These are phyloP conservation scores for Thunnus albacares DNA, from an alignment of 2,797 vertebrate species.

Conservation along the genomic window DNA sequence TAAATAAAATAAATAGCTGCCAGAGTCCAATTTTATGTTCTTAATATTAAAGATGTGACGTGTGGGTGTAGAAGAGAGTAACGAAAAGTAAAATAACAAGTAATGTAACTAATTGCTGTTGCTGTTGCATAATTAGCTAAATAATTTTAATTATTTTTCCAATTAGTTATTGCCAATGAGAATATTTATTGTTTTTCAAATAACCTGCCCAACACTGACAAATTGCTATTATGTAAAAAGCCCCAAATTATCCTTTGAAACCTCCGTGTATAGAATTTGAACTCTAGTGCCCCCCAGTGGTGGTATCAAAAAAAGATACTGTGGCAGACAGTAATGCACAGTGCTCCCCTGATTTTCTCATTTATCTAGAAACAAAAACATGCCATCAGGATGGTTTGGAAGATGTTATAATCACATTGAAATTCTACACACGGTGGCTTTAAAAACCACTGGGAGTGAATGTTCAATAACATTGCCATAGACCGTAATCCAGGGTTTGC, in stretches of 20 bases:
- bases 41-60: too few species aligned
- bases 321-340: too few species aligned
- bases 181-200: not conserved
- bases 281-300: not conserved
- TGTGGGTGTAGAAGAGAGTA: not conserved
- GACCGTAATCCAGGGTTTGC: constrained; percentile 47
- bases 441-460: constrained; percentile 11
- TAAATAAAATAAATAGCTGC: too few species aligned
- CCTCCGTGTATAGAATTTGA: not conserved
- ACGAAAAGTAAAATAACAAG: constrained; percentile 8
- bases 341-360: not conserved
- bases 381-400: not conserved
- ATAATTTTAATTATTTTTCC: constrained; percentile 7
- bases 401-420: constrained; percentile 18
- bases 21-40: too few species aligned
- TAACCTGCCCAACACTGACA: not conserved
- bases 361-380: constrained; percentile 23
- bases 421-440: constrained; percentile 1
- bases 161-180: not conserved
- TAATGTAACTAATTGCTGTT: not conserved
- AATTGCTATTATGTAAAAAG: too few species aligned
- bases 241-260: not conserved
- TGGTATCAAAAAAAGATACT: not conserved
- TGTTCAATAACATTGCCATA: constrained; percentile 25
- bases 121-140: not conserved